Conservation (phyloP, 2,797 vertebrate genomes). For the Ciconia nigra region DNA sequence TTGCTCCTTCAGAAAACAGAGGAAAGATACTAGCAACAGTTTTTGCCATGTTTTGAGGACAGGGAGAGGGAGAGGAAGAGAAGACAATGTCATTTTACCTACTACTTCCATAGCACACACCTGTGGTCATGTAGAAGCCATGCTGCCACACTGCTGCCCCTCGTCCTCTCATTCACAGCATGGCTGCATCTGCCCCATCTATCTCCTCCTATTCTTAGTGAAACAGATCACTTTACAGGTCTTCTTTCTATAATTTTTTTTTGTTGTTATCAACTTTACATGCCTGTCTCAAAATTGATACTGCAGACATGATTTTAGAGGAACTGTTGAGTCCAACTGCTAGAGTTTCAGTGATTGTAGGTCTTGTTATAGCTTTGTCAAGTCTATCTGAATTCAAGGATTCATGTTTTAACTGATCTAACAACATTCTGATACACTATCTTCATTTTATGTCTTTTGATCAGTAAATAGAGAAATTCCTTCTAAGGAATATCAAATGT, state of each 20-base stretch:
- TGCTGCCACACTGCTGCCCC: not conserved
- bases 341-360: not conserved
- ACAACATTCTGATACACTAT: rapidly evolving
- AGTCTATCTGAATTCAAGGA: not conserved
- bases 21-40: not conserved
- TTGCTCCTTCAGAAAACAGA: not conserved
- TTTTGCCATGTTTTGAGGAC: not conserved
- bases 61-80: not conserved
- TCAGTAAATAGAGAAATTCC: not conserved
- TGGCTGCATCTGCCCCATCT: not conserved
- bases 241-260: not conserved
- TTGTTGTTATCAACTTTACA: not conserved
- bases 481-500: not conserved
- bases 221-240: not conserved
- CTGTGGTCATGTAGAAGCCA: not conserved
- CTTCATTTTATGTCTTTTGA: not conserved
- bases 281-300: not conserved
- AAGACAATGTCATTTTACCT: not conserved
- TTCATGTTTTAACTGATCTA: not conserved
- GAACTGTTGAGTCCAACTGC: not conserved
- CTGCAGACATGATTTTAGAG: not conserved
- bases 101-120: not conserved
- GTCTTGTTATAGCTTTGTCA: not conserved
- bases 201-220: not conserved
- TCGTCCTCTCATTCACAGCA: not conserved